Conservation (phyloP, 1,140 invertebrate species). For the Oryctes rhinoceros region DNA sequence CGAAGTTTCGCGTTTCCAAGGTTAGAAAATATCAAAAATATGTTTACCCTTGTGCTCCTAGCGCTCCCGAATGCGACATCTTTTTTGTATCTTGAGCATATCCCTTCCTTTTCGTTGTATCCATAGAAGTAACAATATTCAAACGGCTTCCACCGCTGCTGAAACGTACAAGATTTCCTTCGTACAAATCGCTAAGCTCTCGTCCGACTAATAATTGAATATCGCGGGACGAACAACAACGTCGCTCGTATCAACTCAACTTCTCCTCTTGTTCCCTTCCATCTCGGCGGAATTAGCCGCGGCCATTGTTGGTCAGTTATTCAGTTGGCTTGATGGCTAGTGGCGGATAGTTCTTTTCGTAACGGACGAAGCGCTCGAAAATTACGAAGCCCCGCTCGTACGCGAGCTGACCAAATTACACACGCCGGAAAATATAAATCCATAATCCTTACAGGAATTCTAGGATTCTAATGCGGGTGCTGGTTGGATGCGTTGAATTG, state of each 20-base stretch:
- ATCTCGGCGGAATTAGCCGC: background rate
- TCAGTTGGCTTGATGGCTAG: no score
- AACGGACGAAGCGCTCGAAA: no score
- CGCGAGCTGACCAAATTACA: background rate
- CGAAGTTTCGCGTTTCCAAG: no score
- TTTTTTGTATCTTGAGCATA: no score
- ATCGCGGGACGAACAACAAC: background rate
- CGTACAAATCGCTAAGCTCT: conserved; percentile 7
- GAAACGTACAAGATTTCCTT: background rate
- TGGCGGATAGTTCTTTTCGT: no score
- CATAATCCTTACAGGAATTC: background rate
- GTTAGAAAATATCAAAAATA: no score
- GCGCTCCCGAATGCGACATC: no score
- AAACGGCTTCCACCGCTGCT: background rate
- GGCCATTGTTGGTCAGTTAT: background rate
- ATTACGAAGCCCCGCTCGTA: background rate
- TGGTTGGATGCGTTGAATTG: background rate
- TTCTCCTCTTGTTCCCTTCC: background rate
- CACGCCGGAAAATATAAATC: conserved; percentile 15
- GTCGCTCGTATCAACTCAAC: background rate
- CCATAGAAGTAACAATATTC: background rate
- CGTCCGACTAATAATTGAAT: background rate
- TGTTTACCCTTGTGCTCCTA: no score
- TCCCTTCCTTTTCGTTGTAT: no score
- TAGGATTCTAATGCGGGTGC: background rate